Percentiles rank a stretch among this genome's conserved stretches.
Conservation (phyloP, 2,797 vertebrate genomes). For the Paedocypris micromegethes region DNA sequence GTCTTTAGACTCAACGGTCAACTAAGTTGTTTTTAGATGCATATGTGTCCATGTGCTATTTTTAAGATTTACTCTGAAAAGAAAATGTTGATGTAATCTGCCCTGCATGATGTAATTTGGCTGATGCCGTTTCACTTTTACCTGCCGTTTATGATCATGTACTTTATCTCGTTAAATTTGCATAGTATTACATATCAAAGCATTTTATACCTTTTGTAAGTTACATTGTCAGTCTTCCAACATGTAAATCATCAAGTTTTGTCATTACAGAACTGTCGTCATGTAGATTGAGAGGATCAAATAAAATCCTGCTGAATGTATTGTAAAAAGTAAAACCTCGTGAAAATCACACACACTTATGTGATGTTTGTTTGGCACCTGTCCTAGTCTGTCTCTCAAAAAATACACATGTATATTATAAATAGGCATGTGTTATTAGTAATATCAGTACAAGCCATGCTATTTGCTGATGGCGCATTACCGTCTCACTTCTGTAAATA, state of each 20-base stretch:
- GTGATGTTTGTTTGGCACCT: constrained; percentile 3
- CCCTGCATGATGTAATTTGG: too few species aligned
- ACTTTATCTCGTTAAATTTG: too few species aligned
- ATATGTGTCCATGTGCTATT: too few species aligned
- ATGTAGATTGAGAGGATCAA: constrained; percentile 10
- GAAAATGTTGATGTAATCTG: too few species aligned
- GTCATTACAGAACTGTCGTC: constrained; percentile 8
- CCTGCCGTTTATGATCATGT: not conserved
- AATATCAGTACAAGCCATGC: not conserved
- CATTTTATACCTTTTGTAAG: constrained; percentile 47
- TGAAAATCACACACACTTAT: not conserved
- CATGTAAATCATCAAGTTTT: constrained; percentile 10
- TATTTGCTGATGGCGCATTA: not conserved
- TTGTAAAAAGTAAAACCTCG: not conserved
- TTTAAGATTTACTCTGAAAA: too few species aligned
- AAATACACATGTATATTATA: not conserved
- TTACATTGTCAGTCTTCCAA: not conserved
- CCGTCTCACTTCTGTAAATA: not conserved
- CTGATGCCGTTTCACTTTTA: constrained; percentile 10
- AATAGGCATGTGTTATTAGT: constrained; percentile 15
- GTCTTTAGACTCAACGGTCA: too few species aligned
- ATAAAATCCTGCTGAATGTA: constrained; percentile 16
- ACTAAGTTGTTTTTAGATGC: too few species aligned
- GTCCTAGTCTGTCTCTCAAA: not conserved
- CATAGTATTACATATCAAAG: too few species aligned